A percentile compares a stretch with the other conserved stretches of the same genome.
phyloP scores from a whole-genome alignment of 2,888 invertebrate species.

The Rhyacophila evoluta region DNA sequence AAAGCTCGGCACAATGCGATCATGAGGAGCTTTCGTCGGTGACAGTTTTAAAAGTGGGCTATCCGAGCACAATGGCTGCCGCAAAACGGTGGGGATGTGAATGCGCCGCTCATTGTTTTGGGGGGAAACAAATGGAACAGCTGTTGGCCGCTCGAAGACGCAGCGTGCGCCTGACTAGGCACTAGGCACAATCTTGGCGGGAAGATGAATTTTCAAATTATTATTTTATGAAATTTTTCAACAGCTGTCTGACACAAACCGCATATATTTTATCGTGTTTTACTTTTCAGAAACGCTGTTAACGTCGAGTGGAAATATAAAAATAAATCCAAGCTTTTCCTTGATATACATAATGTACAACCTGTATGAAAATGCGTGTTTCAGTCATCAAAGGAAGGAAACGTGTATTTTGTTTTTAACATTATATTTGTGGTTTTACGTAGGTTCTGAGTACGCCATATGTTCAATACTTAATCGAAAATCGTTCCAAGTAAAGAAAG shows the following conservation, averaged over 20 bases:
- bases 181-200: background rate
- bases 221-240: background rate
- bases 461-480: too few relatives aligned
- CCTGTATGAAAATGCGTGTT: too few relatives aligned
- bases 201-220: constrained; percentile 2
- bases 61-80: constrained; percentile 32
- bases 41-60: constrained; percentile 43
- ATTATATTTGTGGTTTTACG: too few relatives aligned
- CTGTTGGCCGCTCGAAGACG: constrained; percentile 27
- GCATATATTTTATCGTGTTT: background rate
- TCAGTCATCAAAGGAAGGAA: too few relatives aligned
- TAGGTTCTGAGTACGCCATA: too few relatives aligned
- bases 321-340: too few relatives aligned
- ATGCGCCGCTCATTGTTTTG: constrained; percentile 2
- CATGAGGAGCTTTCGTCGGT: constrained; percentile 33
- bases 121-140: constrained; percentile 27
- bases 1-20: constrained; percentile 3
- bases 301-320: background rate
- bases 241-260: background rate
- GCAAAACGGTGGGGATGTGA: constrained; percentile 1
- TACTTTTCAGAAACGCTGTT: background rate
- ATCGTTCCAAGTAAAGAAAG: too few relatives aligned
- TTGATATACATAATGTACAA: too few relatives aligned
- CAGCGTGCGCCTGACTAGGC: background rate
- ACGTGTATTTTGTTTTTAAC: too few relatives aligned